Percentiles rank a stretch among this genome's conserved stretches.
Conservation (phyloP, 2,797 vertebrate genomes). For the Psittacula echo region DNA sequence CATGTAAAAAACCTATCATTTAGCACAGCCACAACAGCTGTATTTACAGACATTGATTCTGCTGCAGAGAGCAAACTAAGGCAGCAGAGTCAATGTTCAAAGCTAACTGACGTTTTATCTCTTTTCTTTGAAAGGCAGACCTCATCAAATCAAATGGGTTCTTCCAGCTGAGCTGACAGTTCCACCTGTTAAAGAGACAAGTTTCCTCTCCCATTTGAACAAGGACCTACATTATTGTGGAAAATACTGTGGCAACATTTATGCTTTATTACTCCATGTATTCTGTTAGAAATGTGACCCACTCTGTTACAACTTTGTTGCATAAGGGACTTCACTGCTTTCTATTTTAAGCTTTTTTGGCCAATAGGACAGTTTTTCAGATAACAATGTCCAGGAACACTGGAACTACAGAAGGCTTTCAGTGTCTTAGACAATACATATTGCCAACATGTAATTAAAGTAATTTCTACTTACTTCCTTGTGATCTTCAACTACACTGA, state of each 20-base stretch:
- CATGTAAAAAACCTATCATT: neutral
- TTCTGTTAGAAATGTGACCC: neutral
- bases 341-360: neutral
- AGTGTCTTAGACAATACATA: neutral
- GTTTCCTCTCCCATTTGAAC: neutral
- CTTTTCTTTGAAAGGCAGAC: neutral
- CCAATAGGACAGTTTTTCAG: neutral
- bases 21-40: neutral
- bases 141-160: neutral
- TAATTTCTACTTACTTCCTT: constrained; percentile 88
- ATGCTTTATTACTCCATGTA: neutral
- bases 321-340: neutral
- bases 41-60: neutral
- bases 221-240: neutral
- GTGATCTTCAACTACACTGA: constrained; percentile 99
- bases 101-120: neutral
- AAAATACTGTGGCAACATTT: neutral
- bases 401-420: neutral
- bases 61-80: neutral
- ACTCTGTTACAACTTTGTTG: neutral
- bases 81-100: neutral
- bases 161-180: neutral
- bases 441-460: neutral
- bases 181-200: neutral
- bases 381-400: neutral